Evolutionary conservation across 2,888 invertebrate genomes (phyloP), one percentile per base, ranked within the genome.

Genomic region (Automeris io): DNA sequence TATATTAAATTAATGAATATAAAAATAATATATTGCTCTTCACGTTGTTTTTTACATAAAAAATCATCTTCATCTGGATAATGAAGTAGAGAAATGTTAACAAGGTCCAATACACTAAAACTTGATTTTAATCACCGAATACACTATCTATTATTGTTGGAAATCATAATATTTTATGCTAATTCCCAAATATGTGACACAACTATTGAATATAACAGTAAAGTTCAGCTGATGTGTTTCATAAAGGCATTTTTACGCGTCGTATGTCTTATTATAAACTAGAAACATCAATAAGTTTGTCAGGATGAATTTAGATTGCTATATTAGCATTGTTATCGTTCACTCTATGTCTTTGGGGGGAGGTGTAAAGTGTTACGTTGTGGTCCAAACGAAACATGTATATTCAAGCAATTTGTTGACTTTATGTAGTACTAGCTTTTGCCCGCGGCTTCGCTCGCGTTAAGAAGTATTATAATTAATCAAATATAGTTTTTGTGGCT

Each of bases 301-400:
- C 46, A 56, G 62, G 67, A 61, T 73, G 74, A 77, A 75, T 79
- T 78, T 76, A 76, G 69, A 78, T 76, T 60, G 65, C 61, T 63
- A 63, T 68, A 76, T 77, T 76, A 74, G 62, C 71, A 68, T 76
- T 72, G 71, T 67, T 75, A 74, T 64, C 56, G 48, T 52, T 44
- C 40, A 52, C 52, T 49, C 46, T 49, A 41, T 51, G 50, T 52
- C 49, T 58, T 49, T 57, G 57, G 46, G 42, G 46, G 48, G 48
- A 66, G 59, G 63, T 62, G 65, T 66, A 49, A 65, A 63, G 49
- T 57, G 56, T 46, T 61, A 41, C 54, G 46, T 43, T 59, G 62
- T 72, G 77, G 76, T 70, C 60, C 58, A 70, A 66, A 49, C 36
- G 2, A 31, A 22, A 37, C 13, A 12, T 8, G 37, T 37, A 4